Base-by-base conservation (phyloP, 37 sponge, comb jelly and placozoan species). In the Tethya wilhelma region DNA sequence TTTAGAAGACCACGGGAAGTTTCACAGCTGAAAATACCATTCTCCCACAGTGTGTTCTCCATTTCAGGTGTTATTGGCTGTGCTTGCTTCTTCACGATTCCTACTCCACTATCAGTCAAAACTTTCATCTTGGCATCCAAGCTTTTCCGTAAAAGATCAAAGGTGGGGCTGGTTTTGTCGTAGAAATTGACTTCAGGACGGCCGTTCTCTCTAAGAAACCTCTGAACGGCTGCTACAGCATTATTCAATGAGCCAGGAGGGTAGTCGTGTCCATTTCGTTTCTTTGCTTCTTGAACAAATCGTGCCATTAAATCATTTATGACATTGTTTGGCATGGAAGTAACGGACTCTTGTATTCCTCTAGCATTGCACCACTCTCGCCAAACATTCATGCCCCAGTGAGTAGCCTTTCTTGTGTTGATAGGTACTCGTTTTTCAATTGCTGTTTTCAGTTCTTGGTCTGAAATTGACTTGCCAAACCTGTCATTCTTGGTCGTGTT, bases 231-330 rank as follows among this genome's bases (percentile, higher is more conserved):
- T 29, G 42, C 72, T 22, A 71, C 72, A 28, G 41, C 33, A 7
- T 69, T n/a, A n/a, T n/a, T n/a, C n/a, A n/a, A n/a, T n/a, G n/a
- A n/a, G n/a, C n/a, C n/a, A n/a, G n/a, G n/a, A 25, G 75, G 75
- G 12, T 74, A 74, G 11, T 32, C 58, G 4, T 32, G n/a, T 22
- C 75, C 58, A 53, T 74, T 58, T 9, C 55, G 56, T 46, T 30
- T 45, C 11, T 14, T 30, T 4, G 57, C 75, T 55, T 74, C 75
- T 32, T 55, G 75, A 14, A 74, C 75, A 4, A 74, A 74, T 28
- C 56, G 7, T 17, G 32, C 17, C 44, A 74, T 4, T 19, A 42
- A 6, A 8, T n/a, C n/a, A n/a, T n/a, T n/a, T n/a, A n/a, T n/a
- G n/a, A n/a, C n/a, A n/a, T n/a, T n/a, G n/a, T n/a, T n/a, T n/a